Evolutionary conservation across 2,113 vertebrate species (phyloP), one percentile per base, ranked within the genome.

Genomic region (Proteles cristata): DNA sequence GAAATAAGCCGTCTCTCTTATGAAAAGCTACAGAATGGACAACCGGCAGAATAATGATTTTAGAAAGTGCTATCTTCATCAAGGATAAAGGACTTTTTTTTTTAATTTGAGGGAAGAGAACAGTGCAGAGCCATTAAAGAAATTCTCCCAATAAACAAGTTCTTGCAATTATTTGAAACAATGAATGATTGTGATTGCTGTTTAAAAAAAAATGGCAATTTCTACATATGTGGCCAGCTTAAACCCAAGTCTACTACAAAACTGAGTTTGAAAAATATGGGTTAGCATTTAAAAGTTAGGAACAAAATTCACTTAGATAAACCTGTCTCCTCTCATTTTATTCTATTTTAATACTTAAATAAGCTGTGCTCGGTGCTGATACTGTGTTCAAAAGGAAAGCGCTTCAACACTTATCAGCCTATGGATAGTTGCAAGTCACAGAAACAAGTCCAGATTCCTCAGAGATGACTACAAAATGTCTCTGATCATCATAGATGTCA

Each of bases 301-400:
- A 85, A 65, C 26, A 83, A 68, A 28, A 66, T 88, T 55, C 35
- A 43, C 48, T 88, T 91, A 74, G 21, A 82, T 66, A 61, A 90
- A 48, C 15, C 43, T 17, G 16, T 88, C 71, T 50, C 11, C 35
- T 97, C 12, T 71, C n/a, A 71, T 73, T 93, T 96, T 79, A 45
- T 53, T 90, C 53, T 65, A 16, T 85, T 96, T 95, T 92, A 65
- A 89, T 83, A 53, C 50, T 55, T 48, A 79, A 93, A 25, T 87
- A 68, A 95, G 31, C 80, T 76, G 10, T 65, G 0, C 50, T 88
- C 4, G 28, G 15, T 92, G 11, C 26, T 91, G 53, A 95, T n/a
- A 88, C 4, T 31, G 0, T 63, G 28, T 85, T 89, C 28, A 82
- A 79, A 73, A 90, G 61, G 55, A 77, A 81, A 68, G 21, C 74